These are phyloP conservation scores for Sorex fumeus DNA, from an alignment of 2,113 vertebrate genomes.

Conservation along the genomic window DNA sequence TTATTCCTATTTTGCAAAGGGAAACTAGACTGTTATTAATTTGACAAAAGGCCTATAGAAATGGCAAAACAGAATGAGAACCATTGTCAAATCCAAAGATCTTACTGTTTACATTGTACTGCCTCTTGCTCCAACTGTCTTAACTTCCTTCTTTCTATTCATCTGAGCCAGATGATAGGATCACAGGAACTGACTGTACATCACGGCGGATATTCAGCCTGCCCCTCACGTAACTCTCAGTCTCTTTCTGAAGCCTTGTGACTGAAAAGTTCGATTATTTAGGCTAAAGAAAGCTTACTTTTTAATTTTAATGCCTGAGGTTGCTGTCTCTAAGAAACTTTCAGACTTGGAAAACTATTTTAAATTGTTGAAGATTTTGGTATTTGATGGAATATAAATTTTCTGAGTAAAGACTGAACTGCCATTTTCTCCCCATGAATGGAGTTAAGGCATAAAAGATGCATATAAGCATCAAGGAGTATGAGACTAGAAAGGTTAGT, in stretches of 20 bases:
- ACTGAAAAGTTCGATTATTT: slow-evolving; percentile 42
- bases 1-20: background rate
- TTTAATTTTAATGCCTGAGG: slow-evolving; percentile 30
- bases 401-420: slow-evolving; percentile 46
- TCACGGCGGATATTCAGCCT: background rate
- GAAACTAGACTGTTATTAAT: background rate
- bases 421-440: slow-evolving; percentile 64
- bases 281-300: background rate
- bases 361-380: slow-evolving; percentile 57
- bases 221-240: background rate
- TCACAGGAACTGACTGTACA: background rate
- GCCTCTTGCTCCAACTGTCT: background rate
- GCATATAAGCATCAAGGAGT: slow-evolving; percentile 62
- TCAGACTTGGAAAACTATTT: slow-evolving; percentile 45
- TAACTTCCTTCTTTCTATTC: background rate
- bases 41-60: background rate
- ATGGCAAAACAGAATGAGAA: too few relatives aligned
- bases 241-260: background rate
- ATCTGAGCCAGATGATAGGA: background rate
- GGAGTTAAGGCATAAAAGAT: slow-evolving; percentile 58
- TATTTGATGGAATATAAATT: slow-evolving; percentile 48
- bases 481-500: slow-evolving; percentile 68
- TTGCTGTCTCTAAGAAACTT: slow-evolving; percentile 53
- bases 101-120: background rate
- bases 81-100: too few relatives aligned